phyloP scores from a whole-genome alignment of 2,797 vertebrate species.

The Manis javanica region DNA sequence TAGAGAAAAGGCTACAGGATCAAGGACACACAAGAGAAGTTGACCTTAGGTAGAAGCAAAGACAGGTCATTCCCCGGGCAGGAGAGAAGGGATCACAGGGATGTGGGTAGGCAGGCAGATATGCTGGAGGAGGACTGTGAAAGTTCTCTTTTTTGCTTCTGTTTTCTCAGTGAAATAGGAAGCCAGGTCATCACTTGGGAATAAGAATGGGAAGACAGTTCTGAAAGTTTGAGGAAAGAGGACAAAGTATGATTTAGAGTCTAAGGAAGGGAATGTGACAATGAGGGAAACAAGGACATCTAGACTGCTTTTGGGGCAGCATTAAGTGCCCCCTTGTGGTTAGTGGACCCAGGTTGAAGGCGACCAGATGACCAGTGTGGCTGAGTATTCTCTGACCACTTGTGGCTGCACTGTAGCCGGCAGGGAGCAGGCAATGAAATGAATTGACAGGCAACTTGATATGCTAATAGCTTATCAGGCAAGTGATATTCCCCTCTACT shows the following conservation, averaged over 20 bases:
- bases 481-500: not conserved
- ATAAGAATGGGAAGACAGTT: not conserved
- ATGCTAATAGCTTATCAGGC: not conserved
- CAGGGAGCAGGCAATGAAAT: not conserved
- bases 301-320: not conserved
- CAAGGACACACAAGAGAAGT: not conserved
- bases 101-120: not conserved
- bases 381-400: not conserved
- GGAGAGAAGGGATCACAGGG: not conserved
- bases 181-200: not conserved
- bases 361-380: not conserved
- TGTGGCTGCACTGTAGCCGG: not conserved
- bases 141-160: not conserved
- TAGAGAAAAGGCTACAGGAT: not conserved
- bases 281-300: not conserved
- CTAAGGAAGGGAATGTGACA: not conserved
- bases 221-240: not conserved
- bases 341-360: not conserved
- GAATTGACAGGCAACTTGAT: not conserved
- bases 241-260: not conserved
- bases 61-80: not conserved
- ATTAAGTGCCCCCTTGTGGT: not conserved
- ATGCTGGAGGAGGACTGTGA: not conserved
- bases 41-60: not conserved
- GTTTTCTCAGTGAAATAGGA: not conserved